phyloP scores from a whole-genome alignment of 2,888 invertebrate genomes.

The Eumerus sabulonum region DNA sequence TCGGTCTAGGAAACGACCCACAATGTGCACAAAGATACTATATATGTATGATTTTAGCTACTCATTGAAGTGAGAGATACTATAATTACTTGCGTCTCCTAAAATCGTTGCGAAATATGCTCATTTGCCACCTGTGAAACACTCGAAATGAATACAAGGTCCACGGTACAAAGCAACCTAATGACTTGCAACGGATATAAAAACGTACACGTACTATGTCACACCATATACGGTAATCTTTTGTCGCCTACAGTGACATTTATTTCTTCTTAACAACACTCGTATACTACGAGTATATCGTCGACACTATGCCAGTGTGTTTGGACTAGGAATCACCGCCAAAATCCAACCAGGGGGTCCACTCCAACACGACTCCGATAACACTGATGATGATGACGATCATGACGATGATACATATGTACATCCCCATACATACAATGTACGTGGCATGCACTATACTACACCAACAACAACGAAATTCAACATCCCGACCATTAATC shows the following conservation, averaged over 20 bases:
- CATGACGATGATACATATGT: conserved; percentile 54
- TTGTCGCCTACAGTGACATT: conserved; percentile 68
- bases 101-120: conserved; percentile 19
- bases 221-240: conserved; percentile 67
- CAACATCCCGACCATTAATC: conserved; percentile 67
- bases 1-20: neutral
- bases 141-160: conserved; percentile 40
- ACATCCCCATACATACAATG: conserved; percentile 52
- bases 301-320: no score
- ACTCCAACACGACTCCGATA: conserved; percentile 27
- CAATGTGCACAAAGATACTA: neutral
- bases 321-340: conserved; percentile 37
- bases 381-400: conserved; percentile 61
- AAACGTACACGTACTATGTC: conserved; percentile 63
- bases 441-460: conserved; percentile 1
- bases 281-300: no score
- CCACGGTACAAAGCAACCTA: conserved; percentile 45
- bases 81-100: conserved; percentile 1
- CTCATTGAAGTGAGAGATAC: no score
- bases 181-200: conserved; percentile 65
- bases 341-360: conserved; percentile 40
- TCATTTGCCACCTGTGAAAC: conserved; percentile 43
- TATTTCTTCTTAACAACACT: conserved; percentile 15
- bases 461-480: conserved; percentile 51
- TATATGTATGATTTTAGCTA: no score